Base-by-base conservation (phyloP, 1,140 invertebrate genomes). In the Conus betulinus region DNA sequence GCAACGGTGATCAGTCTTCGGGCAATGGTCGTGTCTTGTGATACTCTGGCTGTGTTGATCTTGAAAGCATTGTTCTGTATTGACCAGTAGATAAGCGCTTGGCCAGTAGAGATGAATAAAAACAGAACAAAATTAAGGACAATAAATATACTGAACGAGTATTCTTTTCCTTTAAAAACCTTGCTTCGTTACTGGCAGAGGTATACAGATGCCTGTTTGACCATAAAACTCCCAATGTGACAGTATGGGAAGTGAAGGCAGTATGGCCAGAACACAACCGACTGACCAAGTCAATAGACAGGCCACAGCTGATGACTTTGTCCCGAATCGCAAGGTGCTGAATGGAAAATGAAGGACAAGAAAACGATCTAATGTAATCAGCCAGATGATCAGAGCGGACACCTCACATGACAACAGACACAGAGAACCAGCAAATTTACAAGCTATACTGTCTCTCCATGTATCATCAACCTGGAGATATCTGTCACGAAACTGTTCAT, bases 281-380 rank as follows among this genome's bases (percentile, higher is more conserved):
- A 51, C 17, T 10, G 39, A 13, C 76, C 76, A 79, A 11, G 76
- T 25, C 11, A 51, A 1, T 7, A 17, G 0, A 51, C 76, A 79
- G 39, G 39, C 76, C 39, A 51, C 39, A 8, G 25, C 25, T 13
- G 76, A n/a, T 15, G 76, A 79, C 25, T 11, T 13, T 25, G 8
- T 51, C 11, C 27, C 27, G 7, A 79, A 79, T 15, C 17, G 76
- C 8, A 79, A 27, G 6, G 23, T 23, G 76, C 76, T 79, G 76
- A 79, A 79, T 23, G 76, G 76, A 79, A 79, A 85, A 25, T 57
- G 60, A 25, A 94, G 85, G 8, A 85, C 87, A 11, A 94, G 52
- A 76, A 91, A 90, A 23, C 93, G 83, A 71, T 94, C 93, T 10
- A 93, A 20, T 6, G 93, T 92, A 67, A 93, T 93, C 7, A 93